Percentiles rank a stretch among this genome's conserved stretches.
These are phyloP conservation scores for Ips nitidus DNA, from an alignment of 1,140 invertebrate genomes.

Conservation along the genomic window DNA sequence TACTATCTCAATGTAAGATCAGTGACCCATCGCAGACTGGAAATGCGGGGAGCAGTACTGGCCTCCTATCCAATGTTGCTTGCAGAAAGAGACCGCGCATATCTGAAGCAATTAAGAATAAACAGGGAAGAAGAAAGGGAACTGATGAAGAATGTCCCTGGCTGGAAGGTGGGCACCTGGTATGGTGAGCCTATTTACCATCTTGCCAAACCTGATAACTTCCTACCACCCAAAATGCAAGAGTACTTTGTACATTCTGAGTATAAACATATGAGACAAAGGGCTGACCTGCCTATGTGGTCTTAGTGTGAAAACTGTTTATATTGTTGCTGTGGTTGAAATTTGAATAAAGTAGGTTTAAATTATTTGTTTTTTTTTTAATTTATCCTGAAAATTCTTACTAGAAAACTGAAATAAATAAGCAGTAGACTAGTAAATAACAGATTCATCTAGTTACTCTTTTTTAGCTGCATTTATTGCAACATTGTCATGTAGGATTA, in stretches of 20 bases:
- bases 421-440: too few species aligned
- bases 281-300: conserved; percentile 45
- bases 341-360: too few species aligned
- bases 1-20: conserved; percentile 60
- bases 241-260: conserved; percentile 73
- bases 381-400: too few species aligned
- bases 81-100: conserved; percentile 81
- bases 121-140: conserved; percentile 83
- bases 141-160: conserved; percentile 84
- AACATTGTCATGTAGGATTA: too few species aligned
- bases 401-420: too few species aligned
- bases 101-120: conserved; percentile 74
- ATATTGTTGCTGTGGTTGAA: neutral
- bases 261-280: conserved; percentile 56
- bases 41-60: conserved; percentile 72
- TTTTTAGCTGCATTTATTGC: too few species aligned
- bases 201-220: conserved; percentile 55
- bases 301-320: neutral
- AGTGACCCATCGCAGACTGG: conserved; percentile 62
- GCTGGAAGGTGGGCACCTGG: conserved; percentile 86
- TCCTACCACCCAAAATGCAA: conserved; percentile 62
- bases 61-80: conserved; percentile 73
- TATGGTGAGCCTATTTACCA: conserved; percentile 78
- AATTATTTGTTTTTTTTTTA: too few species aligned
- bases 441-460: too few species aligned